These are phyloP conservation scores for Pipa parva DNA, from an alignment of 2,113 vertebrate genomes.

Conservation along the genomic window DNA sequence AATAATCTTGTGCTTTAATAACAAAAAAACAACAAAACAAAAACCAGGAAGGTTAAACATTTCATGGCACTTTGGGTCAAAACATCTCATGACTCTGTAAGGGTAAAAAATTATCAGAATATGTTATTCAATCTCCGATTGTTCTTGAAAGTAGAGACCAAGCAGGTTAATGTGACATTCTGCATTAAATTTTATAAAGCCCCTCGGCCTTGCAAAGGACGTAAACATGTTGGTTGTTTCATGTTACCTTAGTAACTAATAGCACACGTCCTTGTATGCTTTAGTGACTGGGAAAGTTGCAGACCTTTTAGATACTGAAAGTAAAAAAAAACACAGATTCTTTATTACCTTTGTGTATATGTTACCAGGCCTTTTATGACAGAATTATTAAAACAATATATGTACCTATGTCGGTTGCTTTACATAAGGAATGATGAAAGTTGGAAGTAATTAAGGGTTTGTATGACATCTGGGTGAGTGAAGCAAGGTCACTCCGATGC, in stretches of 20 bases:
- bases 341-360: too few relatives aligned
- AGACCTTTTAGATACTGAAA: slow-evolving; percentile 51
- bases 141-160: slow-evolving; percentile 49
- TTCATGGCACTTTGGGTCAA: background rate
- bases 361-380: too few relatives aligned
- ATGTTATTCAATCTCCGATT: slow-evolving; percentile 37
- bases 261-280: slow-evolving; percentile 52
- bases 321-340: slow-evolving; percentile 48
- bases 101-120: slow-evolving; percentile 29
- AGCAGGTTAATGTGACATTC: slow-evolving; percentile 55
- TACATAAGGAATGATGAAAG: too few relatives aligned
- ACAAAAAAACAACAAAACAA: background rate
- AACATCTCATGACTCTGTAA: background rate
- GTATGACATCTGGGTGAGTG: too few relatives aligned
- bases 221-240: slow-evolving; percentile 55
- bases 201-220: slow-evolving; percentile 61
- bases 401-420: too few relatives aligned
- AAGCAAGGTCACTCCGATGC: too few relatives aligned
- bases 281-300: slow-evolving; percentile 56
- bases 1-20: too few relatives aligned
- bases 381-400: too few relatives aligned
- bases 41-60: background rate
- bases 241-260: slow-evolving; percentile 67
- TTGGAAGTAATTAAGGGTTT: too few relatives aligned
- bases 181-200: slow-evolving; percentile 54